These are phyloP conservation scores for Stegodyphus mimosarum DNA, from an alignment of 1,140 invertebrate species.

Conservation along the genomic window DNA sequence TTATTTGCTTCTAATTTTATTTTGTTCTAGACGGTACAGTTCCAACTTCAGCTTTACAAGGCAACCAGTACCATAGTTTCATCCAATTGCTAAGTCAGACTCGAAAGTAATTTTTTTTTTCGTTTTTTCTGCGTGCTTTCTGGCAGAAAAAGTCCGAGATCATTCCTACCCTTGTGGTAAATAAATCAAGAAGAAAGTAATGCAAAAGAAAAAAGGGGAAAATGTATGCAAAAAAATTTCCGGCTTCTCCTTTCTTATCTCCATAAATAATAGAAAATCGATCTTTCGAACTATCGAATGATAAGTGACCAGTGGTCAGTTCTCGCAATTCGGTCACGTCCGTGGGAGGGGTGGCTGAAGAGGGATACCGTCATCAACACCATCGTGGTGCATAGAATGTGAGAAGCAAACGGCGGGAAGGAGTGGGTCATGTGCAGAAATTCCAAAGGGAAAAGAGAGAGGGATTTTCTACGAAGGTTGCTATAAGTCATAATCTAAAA, in stretches of 20 bases:
- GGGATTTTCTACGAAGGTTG: conserved; percentile 5
- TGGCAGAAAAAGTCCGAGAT: too few relatives aligned
- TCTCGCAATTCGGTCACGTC: conserved; percentile 38
- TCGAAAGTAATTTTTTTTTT: too few relatives aligned
- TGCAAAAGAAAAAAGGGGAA: background rate
- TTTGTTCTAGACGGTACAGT: too few relatives aligned
- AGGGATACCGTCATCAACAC: conserved; percentile 9
- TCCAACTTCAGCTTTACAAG: too few relatives aligned
- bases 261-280: conserved; percentile 59
- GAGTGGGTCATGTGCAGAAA: conserved; percentile 26
- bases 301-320: conserved; percentile 53
- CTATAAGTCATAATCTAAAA: background rate
- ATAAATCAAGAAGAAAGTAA: background rate
- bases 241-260: conserved; percentile 7
- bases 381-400: background rate
- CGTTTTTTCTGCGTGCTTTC: too few relatives aligned
- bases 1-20: too few relatives aligned
- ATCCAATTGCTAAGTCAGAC: too few relatives aligned
- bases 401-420: background rate
- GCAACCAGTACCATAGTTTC: too few relatives aligned
- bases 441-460: conserved; percentile 14
- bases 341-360: background rate
- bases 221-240: conserved; percentile 5
- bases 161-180: too few relatives aligned
- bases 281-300: conserved; percentile 44